phyloP scores from a whole-genome alignment of 1,140 invertebrate species.

The Anoplolepis gracilipes region DNA sequence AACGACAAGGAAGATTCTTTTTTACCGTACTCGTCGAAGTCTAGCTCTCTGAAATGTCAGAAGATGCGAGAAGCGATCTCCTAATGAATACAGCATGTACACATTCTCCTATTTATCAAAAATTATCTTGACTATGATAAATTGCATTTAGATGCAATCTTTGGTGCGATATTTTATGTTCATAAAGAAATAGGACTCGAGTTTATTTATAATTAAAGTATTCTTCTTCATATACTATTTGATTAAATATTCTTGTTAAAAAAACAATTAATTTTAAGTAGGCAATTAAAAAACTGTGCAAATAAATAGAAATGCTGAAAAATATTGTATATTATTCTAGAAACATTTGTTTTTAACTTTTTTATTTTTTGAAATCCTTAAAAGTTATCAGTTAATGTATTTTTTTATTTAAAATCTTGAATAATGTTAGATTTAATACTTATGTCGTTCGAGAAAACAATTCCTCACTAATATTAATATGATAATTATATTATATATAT shows the following conservation, averaged over 20 bases:
- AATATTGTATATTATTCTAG: too few species aligned
- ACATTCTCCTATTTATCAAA: not conserved
- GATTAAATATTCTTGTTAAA: not conserved
- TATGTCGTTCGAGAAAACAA: not conserved
- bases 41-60: slow-evolving; percentile 79
- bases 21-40: slow-evolving; percentile 82
- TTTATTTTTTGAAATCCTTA: not conserved
- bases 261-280: too few species aligned
- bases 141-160: not conserved
- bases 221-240: too few species aligned
- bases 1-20: slow-evolving; percentile 88
- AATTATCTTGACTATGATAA: not conserved
- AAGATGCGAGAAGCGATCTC: slow-evolving; percentile 58
- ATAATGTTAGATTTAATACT: not conserved
- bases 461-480: not conserved
- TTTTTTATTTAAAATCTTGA: not conserved
- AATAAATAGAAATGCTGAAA: too few species aligned
- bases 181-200: not conserved
- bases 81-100: not conserved
- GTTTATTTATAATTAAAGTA: not conserved
- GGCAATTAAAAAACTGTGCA: too few species aligned
- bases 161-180: not conserved
- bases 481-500: too few species aligned
- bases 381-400: not conserved
- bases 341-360: not conserved